Conservation (phyloP, 2,797 vertebrate genomes). For the Tarsius wallacei region DNA sequence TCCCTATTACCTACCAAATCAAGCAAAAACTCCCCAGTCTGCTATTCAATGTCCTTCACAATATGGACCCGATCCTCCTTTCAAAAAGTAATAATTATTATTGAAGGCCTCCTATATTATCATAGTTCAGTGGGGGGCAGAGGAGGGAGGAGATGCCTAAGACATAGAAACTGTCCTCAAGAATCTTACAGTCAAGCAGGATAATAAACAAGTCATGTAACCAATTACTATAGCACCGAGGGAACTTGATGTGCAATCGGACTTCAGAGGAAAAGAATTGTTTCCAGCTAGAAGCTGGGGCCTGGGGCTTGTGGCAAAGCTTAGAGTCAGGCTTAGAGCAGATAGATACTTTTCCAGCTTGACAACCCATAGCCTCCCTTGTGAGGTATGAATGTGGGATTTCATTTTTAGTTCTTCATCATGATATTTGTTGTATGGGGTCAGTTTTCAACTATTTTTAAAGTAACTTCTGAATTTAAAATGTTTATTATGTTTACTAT, state of each 20-base stretch:
- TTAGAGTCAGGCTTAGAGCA: background rate
- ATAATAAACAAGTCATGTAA: conserved; percentile 38
- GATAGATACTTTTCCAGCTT: background rate
- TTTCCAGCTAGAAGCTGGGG: background rate
- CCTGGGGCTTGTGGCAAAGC: background rate
- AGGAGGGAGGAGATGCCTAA: background rate
- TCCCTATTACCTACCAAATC: conserved; percentile 79
- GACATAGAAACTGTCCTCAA: conserved; percentile 61
- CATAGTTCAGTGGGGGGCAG: background rate
- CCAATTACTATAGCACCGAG: background rate
- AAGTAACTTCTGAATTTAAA: conserved; percentile 36
- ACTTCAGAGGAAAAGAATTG: background rate
- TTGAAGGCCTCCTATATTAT: conserved; percentile 40
- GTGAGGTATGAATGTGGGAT: background rate
- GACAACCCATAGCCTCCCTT: background rate
- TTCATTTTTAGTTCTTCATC: conserved; percentile 6
- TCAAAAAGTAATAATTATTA: conserved; percentile 67
- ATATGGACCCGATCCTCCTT: conserved; percentile 68
- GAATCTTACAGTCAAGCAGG: conserved; percentile 63
- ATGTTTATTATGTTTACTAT: background rate
- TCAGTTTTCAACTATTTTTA: conserved; percentile 42
- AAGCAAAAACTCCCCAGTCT: conserved; percentile 75
- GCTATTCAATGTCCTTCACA: conserved; percentile 73
- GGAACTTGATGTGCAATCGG: background rate
- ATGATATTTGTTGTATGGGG: background rate